These are phyloP conservation scores for Sipha maydis DNA, from an alignment of 2,888 invertebrate species.

Conservation along the genomic window DNA sequence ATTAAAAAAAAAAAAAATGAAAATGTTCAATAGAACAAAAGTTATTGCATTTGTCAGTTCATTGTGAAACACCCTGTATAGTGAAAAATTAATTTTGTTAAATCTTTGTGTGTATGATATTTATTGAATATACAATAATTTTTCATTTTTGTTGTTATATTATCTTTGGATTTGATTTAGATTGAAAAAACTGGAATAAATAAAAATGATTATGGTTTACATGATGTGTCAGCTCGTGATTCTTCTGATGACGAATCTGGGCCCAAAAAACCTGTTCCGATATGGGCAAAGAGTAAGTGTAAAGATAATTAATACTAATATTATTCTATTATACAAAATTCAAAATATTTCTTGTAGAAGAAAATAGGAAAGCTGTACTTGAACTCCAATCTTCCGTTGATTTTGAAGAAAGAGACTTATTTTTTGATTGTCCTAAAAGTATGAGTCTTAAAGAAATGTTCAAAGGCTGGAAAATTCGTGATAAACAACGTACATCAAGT, in stretches of 20 bases:
- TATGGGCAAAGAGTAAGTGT: slow-evolving; percentile 45
- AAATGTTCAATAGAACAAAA: too few relatives aligned
- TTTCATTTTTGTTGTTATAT: not conserved
- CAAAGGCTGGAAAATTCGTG: slow-evolving; percentile 48
- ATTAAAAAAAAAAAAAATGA: too few relatives aligned
- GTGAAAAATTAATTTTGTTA: too few relatives aligned
- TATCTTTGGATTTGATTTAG: slow-evolving; percentile 15
- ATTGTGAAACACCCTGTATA: too few relatives aligned
- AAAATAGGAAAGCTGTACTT: slow-evolving; percentile 41
- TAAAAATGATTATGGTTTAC: slow-evolving; percentile 51
- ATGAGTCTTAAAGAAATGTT: slow-evolving; percentile 53
- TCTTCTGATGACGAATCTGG: slow-evolving; percentile 57
- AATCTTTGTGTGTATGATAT: too few relatives aligned
- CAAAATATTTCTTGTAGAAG: slow-evolving; percentile 4
- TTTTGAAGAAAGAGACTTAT: slow-evolving; percentile 27
- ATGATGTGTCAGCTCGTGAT: slow-evolving; percentile 56
- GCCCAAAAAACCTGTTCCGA: slow-evolving; percentile 51
- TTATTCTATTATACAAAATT: not conserved
- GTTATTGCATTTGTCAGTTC: too few relatives aligned
- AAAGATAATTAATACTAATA: not conserved
- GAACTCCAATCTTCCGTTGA: slow-evolving; percentile 45
- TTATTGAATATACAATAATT: too few relatives aligned
- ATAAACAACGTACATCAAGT: slow-evolving; percentile 58
- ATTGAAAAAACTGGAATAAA: not conserved
- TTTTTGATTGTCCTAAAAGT: slow-evolving; percentile 50